Evolutionary conservation across 2,888 invertebrate species (phyloP).

Genomic region (Linnaemya vulpina): DNA sequence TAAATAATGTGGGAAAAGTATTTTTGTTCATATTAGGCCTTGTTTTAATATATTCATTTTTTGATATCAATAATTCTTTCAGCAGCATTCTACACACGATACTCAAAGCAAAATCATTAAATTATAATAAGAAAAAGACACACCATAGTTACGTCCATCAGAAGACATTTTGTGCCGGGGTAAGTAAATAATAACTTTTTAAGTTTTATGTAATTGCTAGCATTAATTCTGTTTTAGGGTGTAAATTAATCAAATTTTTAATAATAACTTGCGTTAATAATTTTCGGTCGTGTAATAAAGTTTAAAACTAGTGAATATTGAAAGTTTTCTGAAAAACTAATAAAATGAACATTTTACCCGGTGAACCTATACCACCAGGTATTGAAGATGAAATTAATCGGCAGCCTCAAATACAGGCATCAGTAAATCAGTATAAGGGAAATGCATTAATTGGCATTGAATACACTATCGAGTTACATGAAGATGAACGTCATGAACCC

Average conservation of each 20-base stretch:
- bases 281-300: conserved; percentile 44
- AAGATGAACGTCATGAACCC: conserved; percentile 87
- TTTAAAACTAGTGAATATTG: conserved; percentile 47
- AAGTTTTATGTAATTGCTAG: conserved; percentile 27
- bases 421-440: conserved; percentile 83
- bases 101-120: conserved; percentile 2
- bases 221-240: conserved; percentile 54
- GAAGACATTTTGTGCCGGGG: not conserved
- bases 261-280: conserved; percentile 31
- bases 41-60: conserved; percentile 13
- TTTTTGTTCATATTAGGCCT: not conserved
- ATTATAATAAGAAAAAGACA: conserved; percentile 24
- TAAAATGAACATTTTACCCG: conserved; percentile 83
- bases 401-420: conserved; percentile 83
- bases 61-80: conserved; percentile 40
- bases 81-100: conserved; percentile 25
- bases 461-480: conserved; percentile 89
- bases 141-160: conserved; percentile 21
- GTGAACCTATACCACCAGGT: conserved; percentile 88
- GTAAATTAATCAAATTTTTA: conserved; percentile 9
- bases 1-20: not conserved
- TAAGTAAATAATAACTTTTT: conserved; percentile 40
- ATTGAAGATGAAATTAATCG: conserved; percentile 86
- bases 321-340: conserved; percentile 52
- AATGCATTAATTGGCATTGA: conserved; percentile 88